phyloP scores from a whole-genome alignment of 2,113 vertebrate genomes.

The Campylomormyrus numenius region DNA sequence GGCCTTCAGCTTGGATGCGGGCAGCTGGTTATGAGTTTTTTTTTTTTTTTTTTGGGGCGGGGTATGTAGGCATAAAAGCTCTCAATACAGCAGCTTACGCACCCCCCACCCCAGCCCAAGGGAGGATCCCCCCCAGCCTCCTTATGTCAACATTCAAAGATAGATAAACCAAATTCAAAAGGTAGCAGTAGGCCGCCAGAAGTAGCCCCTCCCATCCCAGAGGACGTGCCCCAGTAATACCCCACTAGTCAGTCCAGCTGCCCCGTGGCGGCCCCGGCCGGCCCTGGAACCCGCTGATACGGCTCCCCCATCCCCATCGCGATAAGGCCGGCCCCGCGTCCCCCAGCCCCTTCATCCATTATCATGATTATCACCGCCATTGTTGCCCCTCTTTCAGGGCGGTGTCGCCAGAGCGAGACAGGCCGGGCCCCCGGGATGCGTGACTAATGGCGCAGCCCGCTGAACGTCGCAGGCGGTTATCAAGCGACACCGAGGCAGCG shows the following conservation, averaged over 20 bases:
- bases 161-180: conserved; percentile 38
- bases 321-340: conserved; percentile 78
- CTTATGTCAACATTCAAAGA: conserved; percentile 41
- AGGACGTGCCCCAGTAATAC: conserved; percentile 4
- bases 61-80: not conserved
- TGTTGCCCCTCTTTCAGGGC: conserved; percentile 39
- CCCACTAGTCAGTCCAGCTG: conserved; percentile 38
- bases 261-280: conserved; percentile 39
- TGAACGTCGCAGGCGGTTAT: conserved; percentile 95
- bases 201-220: conserved; percentile 13
- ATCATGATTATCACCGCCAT: conserved; percentile 74
- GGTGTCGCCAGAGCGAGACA: conserved; percentile 75
- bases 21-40: not conserved
- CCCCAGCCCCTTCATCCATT: conserved; percentile 78
- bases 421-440: conserved; percentile 82
- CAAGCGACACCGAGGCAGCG: conserved; percentile 86
- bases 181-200: not conserved
- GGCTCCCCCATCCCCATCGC: conserved; percentile 46
- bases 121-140: conserved; percentile 28
- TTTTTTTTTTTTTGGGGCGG: not conserved
- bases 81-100: not conserved
- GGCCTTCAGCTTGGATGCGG: not conserved
- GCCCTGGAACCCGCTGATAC: conserved; percentile 84
- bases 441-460: conserved; percentile 98
- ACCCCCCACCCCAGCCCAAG: not conserved